Conservation (phyloP, 1,140 invertebrate genomes). For the Aporrectodea caliginosa region DNA sequence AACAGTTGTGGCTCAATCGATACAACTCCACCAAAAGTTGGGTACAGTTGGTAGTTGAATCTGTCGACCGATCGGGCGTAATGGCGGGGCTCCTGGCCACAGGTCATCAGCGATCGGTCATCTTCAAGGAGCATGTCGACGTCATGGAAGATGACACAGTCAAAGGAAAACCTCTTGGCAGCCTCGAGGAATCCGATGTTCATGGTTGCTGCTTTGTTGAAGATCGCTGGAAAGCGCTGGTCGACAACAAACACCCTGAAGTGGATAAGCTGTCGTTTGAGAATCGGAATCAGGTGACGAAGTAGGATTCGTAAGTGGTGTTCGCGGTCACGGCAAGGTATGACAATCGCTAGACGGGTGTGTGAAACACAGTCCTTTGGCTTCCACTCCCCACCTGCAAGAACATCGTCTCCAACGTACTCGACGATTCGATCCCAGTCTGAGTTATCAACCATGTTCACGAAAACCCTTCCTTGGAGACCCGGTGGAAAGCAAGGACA, state of each 20-base stretch:
- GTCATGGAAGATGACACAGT: constrained; percentile 88
- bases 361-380: constrained; percentile 8
- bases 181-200: constrained; percentile 81
- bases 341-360: constrained; percentile 69
- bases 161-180: constrained; percentile 61
- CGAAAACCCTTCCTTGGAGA: neutral
- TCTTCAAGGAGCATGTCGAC: constrained; percentile 87
- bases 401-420: neutral
- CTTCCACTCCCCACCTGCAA: constrained; percentile 20
- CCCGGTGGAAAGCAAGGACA: neutral
- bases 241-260: constrained; percentile 86
- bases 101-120: constrained; percentile 81
- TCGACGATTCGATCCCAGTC: neutral
- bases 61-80: neutral
- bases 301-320: constrained; percentile 73
- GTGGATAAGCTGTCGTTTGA: constrained; percentile 77
- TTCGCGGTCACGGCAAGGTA: constrained; percentile 79
- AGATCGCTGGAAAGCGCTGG: constrained; percentile 63
- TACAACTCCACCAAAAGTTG: constrained; percentile 29
- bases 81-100: constrained; percentile 47
- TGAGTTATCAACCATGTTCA: neutral
- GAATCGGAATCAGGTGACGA: constrained; percentile 80
- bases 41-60: neutral
- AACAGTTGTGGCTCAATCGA: constrained; percentile 28
- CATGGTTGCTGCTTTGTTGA: constrained; percentile 85